Base-by-base conservation (phyloP, 2,888 invertebrate genomes). In the Drosophila colorata region DNA sequence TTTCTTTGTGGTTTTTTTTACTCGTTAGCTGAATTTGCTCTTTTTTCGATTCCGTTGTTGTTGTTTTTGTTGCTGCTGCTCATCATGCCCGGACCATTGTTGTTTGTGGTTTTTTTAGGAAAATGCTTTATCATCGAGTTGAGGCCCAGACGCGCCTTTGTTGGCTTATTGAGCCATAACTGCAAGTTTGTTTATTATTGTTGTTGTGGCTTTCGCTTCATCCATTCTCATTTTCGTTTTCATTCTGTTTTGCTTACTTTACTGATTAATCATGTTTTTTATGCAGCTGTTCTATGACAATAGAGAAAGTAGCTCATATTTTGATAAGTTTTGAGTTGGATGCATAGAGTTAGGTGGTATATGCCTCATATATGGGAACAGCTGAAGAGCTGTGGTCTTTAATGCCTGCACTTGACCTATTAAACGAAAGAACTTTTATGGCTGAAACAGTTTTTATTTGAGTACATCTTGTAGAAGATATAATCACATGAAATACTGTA, bases 131-230 rank as follows among this genome's bases (percentile, higher is more conserved):
- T 85, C 84, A 78, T 78, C 51, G 48, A 66, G 56, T 46, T 48
- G 57, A 31, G 60, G 80, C 67, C 51, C 55, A 57, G 69, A 57
- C 67, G 47, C 71, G 69, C 74, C 87, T 83, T 73, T 81, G 82
- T 83, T 84, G 69, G 69, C 83, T 86, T 84, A 86, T 82, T 84
- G 87, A 83, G 83, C 79, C 87, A 69, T 78, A 86, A 86, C 83
- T 88, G 88, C 80, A 87, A 76, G 79, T 69, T 75, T 81, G 78
- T 77, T 72, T 73, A 43, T 78, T 65, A 64, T 73, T 63, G 55
- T 64, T 65, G 69, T 48, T 74, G 41, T 67, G 65, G 71, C 76
- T 66, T 60, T 63, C 56, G 28, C 61, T 61, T 76, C 63, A 58
- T 64, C 44, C 64, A 60, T 69, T 60, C 68, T 56, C 53, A 61